Conservation (phyloP, 2,113 vertebrate genomes). For the Clarias batrachus region DNA sequence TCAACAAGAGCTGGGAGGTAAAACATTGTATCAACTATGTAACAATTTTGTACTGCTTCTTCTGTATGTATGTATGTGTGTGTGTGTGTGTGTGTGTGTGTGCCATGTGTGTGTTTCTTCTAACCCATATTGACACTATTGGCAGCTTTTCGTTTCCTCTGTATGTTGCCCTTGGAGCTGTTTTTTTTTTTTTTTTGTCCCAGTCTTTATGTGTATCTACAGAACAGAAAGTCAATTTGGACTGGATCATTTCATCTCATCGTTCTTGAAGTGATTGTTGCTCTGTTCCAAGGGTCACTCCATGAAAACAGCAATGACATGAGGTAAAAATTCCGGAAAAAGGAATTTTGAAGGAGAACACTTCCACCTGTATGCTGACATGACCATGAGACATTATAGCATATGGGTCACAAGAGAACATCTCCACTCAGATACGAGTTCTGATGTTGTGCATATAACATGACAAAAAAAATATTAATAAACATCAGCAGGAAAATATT, state of each 20-base stretch:
- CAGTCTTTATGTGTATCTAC: not conserved
- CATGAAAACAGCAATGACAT: no score
- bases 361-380: no score
- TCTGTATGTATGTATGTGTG: not conserved
- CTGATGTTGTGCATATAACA: no score
- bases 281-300: not conserved
- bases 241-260: conserved; percentile 7
- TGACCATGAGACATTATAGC: no score
- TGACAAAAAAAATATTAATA: no score
- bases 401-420: no score
- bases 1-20: not conserved
- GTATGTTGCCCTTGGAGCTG: not conserved
- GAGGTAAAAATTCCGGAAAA: no score
- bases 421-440: no score
- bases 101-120: not conserved
- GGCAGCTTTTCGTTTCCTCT: not conserved
- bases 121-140: not conserved
- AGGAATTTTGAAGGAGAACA: no score
- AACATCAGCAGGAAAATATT: no score
- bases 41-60: not conserved
- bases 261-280: not conserved
- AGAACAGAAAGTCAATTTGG: not conserved
- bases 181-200: not conserved
- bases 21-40: not conserved
- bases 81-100: not conserved